Base-by-base conservation (phyloP, 2,888 invertebrate genomes). In the Monopis laevigella region DNA sequence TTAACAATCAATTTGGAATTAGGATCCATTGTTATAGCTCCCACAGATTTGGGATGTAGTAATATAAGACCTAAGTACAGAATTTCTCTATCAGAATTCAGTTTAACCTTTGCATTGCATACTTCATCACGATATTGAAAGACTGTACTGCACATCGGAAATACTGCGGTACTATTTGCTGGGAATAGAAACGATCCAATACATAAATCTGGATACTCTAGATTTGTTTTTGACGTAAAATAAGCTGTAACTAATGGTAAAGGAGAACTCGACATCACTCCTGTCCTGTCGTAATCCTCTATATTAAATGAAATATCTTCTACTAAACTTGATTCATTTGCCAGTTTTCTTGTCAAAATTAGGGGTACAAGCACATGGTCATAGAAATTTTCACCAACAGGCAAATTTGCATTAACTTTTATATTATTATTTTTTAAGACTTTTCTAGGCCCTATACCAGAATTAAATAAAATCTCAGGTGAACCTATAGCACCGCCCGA, bases 401-500 rank as follows among this genome's bases (percentile, higher is more conserved):
- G 45, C 14, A 45, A 41, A 16, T 45, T 29, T 39, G 38, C 13
- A 6, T 43, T 3, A 6, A 41, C 17, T 10, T 29, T 12, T 14
- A 45, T 43, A 32, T 10, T 24, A 10, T 39, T 17, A n/a, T 2
- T 8, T n/a, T 26, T 21, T 11, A 45, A 34, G 8, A 39, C 19
- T 16, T 43, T 21, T 16, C 24, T 5, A 11, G 29, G 34, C 2
- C 45, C 45, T 17, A 45, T 30, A 1, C 45, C 45, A 3, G 45
- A 45, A 10, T 40, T 11, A 35, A 45, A 34, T 7, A 45, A 36
- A 14, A 45, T 7, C 11, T 45, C 34, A 2, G 45, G 43, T 13
- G 45, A 30, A 19, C 41, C 43, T 2, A 35, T 39, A 2, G 27
- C 28, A 3, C 45, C 43, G 6, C 41, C 43, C 1, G 43, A 45